Evolutionary conservation across 2,113 vertebrate species (phyloP).

Genomic region (Pelodiscus sinensis): DNA sequence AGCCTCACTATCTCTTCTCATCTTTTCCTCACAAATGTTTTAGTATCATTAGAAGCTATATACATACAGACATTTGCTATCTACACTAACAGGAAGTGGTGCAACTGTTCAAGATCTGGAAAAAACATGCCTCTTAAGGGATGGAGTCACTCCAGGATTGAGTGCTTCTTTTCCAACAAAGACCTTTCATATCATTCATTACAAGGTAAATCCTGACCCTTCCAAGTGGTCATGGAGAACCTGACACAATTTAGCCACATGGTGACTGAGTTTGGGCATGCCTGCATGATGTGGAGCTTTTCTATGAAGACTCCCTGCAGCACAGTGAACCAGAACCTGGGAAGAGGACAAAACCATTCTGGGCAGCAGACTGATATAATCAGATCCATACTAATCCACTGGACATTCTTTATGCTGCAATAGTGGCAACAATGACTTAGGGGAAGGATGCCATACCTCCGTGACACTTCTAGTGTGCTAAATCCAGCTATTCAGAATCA

Average conservation of each 20-base stretch:
- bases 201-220: not conserved
- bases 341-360: not conserved
- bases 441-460: not conserved
- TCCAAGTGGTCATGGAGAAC: not conserved
- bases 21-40: not conserved
- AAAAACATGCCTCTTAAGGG: not conserved
- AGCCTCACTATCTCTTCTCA: not conserved
- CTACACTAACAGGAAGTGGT: not conserved
- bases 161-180: not conserved
- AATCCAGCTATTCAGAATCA: not conserved
- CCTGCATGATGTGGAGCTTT: not conserved
- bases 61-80: not conserved
- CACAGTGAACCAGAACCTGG: not conserved
- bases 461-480: not conserved
- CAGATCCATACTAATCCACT: too few species aligned
- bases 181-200: not conserved
- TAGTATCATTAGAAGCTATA: not conserved
- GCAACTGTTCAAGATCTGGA: not conserved
- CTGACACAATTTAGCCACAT: not conserved
- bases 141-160: not conserved
- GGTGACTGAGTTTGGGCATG: not conserved
- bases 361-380: not conserved
- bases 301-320: not conserved
- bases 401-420: not conserved
- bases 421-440: not conserved